phyloP scores from a whole-genome alignment of 2,113 vertebrate species.

The Phyllostomus discolor region DNA sequence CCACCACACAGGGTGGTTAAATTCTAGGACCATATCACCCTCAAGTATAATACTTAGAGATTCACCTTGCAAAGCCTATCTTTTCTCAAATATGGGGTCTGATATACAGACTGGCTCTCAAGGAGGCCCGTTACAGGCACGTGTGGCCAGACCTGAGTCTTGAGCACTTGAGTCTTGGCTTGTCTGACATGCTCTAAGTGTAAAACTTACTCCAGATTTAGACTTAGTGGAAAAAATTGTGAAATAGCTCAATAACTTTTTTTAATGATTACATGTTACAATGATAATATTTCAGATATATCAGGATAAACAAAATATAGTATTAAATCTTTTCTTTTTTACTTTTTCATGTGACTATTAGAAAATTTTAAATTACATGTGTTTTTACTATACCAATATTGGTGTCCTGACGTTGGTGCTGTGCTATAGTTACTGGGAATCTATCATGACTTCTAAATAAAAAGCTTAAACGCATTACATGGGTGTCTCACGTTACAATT shows the following conservation, averaged over 20 bases:
- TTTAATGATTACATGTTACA: neutral
- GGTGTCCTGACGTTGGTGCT: neutral
- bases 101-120: fast-evolving
- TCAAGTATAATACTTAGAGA: neutral
- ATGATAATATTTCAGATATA: neutral
- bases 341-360: neutral
- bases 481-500: fast-evolving
- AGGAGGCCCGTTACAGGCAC: fast-evolving
- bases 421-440: fast-evolving
- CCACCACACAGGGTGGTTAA: fast-evolving
- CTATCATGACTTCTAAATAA: neutral
- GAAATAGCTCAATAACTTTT: neutral
- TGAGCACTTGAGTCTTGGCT: neutral
- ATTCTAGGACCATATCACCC: neutral
- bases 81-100: neutral
- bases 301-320: neutral
- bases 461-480: fast-evolving
- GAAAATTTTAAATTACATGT: neutral
- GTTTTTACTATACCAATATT: fast-evolving
- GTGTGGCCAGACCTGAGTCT: fast-evolving
- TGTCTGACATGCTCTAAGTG: no score
- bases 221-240: neutral
- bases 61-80: neutral
- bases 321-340: neutral
- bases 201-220: neutral